Evolutionary conservation across 2,888 invertebrate species (phyloP).

Genomic region (Galerucella pusilla): DNA sequence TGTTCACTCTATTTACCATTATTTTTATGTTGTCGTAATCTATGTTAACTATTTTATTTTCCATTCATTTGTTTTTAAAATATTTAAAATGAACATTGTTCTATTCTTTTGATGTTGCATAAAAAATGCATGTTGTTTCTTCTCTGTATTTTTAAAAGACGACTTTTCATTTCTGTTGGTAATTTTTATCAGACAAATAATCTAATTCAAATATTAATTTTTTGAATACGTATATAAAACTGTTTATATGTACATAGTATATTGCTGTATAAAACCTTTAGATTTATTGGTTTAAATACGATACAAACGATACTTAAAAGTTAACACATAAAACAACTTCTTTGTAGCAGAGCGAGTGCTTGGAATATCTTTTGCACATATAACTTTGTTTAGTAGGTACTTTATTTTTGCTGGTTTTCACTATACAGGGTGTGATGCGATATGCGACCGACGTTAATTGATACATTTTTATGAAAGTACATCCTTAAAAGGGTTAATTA

Average conservation of each 20-base stretch:
- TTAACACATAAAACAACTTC: too few relatives aligned
- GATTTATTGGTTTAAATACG: too few relatives aligned
- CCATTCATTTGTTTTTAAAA: conserved; percentile 11
- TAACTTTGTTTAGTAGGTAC: too few relatives aligned
- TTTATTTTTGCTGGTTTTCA: too few relatives aligned
- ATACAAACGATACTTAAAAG: too few relatives aligned
- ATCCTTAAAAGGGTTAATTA: too few relatives aligned
- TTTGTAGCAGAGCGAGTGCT: too few relatives aligned
- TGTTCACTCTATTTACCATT: conserved; percentile 1
- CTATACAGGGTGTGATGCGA: too few relatives aligned
- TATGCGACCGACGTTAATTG: too few relatives aligned
- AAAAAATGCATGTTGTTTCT: conserved; percentile 25
- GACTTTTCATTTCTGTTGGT: not conserved
- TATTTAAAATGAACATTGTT: conserved; percentile 1
- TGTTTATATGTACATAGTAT: not conserved
- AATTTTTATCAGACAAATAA: not conserved
- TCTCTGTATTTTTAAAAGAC: not conserved
- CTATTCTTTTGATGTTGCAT: conserved; percentile 12
- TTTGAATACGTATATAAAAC: not conserved
- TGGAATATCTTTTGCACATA: too few relatives aligned
- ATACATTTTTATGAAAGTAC: too few relatives aligned
- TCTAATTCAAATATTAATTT: not conserved
- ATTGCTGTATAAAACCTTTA: too few relatives aligned
- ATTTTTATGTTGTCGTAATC: conserved; percentile 4
- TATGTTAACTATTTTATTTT: conserved; percentile 13